These are phyloP conservation scores for Endotricha flammealis DNA, from an alignment of 2,888 invertebrate genomes.

Conservation along the genomic window DNA sequence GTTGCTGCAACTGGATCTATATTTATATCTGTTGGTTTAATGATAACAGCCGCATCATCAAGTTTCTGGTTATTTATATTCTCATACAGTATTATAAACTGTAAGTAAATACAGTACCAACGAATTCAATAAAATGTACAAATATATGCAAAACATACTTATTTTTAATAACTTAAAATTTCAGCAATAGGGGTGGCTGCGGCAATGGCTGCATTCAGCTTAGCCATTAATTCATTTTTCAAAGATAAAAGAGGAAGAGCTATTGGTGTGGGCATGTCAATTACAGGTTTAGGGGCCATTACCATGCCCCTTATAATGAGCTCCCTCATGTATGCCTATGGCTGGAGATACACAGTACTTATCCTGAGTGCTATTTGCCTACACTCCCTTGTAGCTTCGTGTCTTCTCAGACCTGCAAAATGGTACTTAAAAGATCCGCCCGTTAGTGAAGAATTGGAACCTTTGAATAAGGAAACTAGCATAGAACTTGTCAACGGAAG, in stretches of 20 bases:
- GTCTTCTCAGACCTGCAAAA: constrained; percentile 81
- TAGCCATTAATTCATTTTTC: constrained; percentile 83
- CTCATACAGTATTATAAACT: constrained; percentile 82
- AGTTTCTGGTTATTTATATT: constrained; percentile 79
- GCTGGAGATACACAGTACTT: constrained; percentile 79
- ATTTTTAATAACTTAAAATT: constrained; percentile 38
- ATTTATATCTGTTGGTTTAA: constrained; percentile 76
- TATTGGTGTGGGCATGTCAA: constrained; percentile 80
- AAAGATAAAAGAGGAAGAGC: constrained; percentile 80
- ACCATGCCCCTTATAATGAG: constrained; percentile 80
- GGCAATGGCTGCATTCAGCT: constrained; percentile 78
- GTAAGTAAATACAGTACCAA: constrained; percentile 74
- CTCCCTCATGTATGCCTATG: constrained; percentile 73
- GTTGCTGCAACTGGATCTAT: constrained; percentile 78
- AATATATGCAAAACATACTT: constrained; percentile 73
- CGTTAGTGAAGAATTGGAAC: constrained; percentile 46
- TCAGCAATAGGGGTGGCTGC: constrained; percentile 81
- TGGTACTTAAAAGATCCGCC: constrained; percentile 78
- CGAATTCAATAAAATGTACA: no score
- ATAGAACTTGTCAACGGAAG: constrained; percentile 51
- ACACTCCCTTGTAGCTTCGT: constrained; percentile 78
- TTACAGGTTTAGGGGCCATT: constrained; percentile 83
- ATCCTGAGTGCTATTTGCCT: constrained; percentile 80
- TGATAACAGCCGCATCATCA: constrained; percentile 75
- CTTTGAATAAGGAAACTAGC: constrained; percentile 46